Evolutionary conservation across 1,140 invertebrate genomes (phyloP).

Genomic region (Batillaria attramentaria): DNA sequence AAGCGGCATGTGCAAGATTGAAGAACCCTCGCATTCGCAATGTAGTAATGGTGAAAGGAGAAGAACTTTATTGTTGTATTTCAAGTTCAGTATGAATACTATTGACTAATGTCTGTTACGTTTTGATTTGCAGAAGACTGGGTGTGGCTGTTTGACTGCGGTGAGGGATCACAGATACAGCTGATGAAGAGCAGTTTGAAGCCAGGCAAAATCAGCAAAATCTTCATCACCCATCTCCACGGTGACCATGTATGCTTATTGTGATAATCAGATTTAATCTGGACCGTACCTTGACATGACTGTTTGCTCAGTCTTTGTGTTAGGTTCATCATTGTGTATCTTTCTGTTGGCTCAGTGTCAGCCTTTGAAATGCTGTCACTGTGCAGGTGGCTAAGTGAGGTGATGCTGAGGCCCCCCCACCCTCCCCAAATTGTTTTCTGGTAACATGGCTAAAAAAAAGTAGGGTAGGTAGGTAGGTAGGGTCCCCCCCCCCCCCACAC

Average conservation of each 20-base stretch:
- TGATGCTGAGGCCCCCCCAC: too few relatives aligned
- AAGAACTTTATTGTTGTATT: background rate
- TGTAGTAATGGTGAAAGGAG: background rate
- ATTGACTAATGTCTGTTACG: conserved; percentile 14
- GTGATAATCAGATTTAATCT: too few relatives aligned
- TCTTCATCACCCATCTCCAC: conserved; percentile 75
- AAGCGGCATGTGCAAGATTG: background rate
- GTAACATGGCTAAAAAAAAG: too few relatives aligned
- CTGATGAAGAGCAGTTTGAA: conserved; percentile 71
- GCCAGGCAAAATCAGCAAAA: conserved; percentile 71
- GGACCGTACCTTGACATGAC: too few relatives aligned
- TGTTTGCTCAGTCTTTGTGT: too few relatives aligned
- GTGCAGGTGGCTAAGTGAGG: too few relatives aligned
- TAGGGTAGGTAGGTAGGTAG: too few relatives aligned
- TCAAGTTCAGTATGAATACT: conserved; percentile 20
- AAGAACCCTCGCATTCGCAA: background rate
- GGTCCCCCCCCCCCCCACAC: too few relatives aligned
- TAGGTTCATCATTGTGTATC: too few relatives aligned
- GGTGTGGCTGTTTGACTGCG: conserved; percentile 75
- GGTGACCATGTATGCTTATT: conserved; percentile 74
- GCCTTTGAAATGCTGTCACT: too few relatives aligned
- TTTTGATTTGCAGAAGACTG: conserved; percentile 63
- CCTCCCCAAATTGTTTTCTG: too few relatives aligned
- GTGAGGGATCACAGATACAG: conserved; percentile 74
- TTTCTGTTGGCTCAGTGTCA: too few relatives aligned